Evolutionary conservation across 2,888 invertebrate species (phyloP).

Genomic region (Ochropacha duplaris): DNA sequence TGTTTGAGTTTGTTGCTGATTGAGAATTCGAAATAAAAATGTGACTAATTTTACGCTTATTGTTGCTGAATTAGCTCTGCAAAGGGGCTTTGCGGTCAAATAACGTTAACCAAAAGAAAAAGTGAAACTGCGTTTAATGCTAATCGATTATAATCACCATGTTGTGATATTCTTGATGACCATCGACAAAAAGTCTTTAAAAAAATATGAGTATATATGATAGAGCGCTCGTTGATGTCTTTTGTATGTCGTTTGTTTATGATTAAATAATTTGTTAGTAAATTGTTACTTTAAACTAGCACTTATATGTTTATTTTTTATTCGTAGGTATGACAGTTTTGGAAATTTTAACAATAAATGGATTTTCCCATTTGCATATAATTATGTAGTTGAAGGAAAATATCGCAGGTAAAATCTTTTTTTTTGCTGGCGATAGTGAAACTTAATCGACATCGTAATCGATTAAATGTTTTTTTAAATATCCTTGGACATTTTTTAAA

Average conservation of each 20-base stretch:
- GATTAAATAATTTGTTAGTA: neutral
- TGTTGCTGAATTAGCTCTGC: neutral
- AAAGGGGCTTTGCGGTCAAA: neutral
- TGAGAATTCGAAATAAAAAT: too few relatives aligned
- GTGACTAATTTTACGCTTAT: too few relatives aligned
- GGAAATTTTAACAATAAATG: neutral
- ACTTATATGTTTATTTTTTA: neutral
- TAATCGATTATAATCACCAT: neutral
- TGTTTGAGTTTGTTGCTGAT: too few relatives aligned
- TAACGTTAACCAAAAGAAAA: neutral
- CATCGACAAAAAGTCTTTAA: conserved; percentile 7
- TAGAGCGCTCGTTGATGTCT: conserved; percentile 17
- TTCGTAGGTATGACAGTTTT: neutral
- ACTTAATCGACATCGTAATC: too few relatives aligned
- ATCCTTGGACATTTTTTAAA: too few relatives aligned
- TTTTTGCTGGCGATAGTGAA: too few relatives aligned
- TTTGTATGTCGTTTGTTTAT: conserved; percentile 12
- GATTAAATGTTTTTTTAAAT: too few relatives aligned
- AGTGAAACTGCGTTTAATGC: neutral
- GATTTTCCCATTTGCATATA: neutral
- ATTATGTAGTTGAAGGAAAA: neutral
- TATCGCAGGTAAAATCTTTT: too few relatives aligned
- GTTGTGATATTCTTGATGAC: neutral
- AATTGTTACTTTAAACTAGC: neutral
- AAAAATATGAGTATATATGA: neutral